Evolutionary conservation across 2,797 vertebrate genomes (phyloP), one percentile per base, ranked within the genome.

Genomic region (Sebastes minor): DNA sequence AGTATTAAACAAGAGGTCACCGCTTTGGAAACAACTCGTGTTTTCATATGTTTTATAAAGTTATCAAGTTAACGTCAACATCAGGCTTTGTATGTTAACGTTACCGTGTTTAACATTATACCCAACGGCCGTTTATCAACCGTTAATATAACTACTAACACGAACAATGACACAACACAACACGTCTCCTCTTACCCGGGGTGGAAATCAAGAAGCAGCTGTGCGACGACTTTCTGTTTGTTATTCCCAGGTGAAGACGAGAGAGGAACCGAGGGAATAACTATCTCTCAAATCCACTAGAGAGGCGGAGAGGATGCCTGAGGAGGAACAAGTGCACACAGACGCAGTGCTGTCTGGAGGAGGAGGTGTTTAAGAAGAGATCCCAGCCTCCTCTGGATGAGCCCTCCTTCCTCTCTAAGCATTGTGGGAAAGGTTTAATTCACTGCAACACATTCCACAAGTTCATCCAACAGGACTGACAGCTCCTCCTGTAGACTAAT

Each of bases 281-380:
- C 57, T 7, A 2, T 65, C 61, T 74, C 4, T 53, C 49, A 27
- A 4, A 52, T 56, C 42, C 22, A 57, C 9, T 25, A 23, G 10
- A 63, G 42, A 69, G 8, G 62, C 18, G n/a, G 33, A 0, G 66
- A 67, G 22, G 88, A 88, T 82, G 78, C 22, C 49, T 78, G 57
- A 3, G 64, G 73, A 84, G 70, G 76, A 86, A 83, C 91, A 92
- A 92, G 88, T 91, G 88, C 86, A 92, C 66, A 20, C 25, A 57
- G 6, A 13, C 62, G 33, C 6, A 25, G 12, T 67, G 13, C 5
- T 71, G 46, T n/a, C 4, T 9, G 65, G 77, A 28, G n/a, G 33
- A 35, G 33, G 33, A 35, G 55, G 64, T 30, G 84, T 75, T 75
- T 64, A 8, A 52, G 27, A 18, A 56, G 11, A 80, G 71, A 71